These are phyloP conservation scores for Xestia c-nigrum DNA, from an alignment of 2,888 invertebrate species.

Conservation along the genomic window DNA sequence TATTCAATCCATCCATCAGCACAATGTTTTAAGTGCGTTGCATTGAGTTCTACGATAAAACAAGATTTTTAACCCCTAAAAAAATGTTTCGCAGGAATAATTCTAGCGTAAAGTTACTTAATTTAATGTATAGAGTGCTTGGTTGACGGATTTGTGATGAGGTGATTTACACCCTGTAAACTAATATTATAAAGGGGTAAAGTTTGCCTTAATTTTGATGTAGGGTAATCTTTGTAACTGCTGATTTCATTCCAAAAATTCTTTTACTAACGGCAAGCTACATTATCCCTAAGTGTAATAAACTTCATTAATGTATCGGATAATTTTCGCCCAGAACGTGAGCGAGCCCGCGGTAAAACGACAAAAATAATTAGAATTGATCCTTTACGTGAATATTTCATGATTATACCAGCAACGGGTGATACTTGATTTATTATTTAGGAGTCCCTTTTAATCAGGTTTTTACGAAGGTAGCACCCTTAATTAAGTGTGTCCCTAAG, in stretches of 20 bases:
- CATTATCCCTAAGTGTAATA: not conserved
- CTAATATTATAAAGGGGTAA: not conserved
- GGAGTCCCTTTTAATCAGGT: not conserved
- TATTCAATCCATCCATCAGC: too few species aligned
- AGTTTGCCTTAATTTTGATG: not conserved
- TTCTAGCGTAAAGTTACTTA: too few species aligned
- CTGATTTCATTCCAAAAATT: not conserved
- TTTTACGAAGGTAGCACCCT: not conserved
- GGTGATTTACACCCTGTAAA: too few species aligned
- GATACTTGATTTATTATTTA: slow-evolving; percentile 1
- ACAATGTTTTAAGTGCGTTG: too few species aligned
- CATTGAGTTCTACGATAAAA: too few species aligned
- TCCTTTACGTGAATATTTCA: not conserved
- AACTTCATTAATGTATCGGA: not conserved
- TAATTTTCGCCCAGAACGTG: not conserved
- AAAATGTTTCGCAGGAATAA: too few species aligned
- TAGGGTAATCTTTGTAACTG: not conserved
- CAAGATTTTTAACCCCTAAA: too few species aligned
- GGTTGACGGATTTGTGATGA: too few species aligned
- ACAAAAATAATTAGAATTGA: not conserved
- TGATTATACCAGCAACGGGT: not conserved
- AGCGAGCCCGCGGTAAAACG: not conserved
- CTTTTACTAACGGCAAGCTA: not conserved
- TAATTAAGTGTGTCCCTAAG: slow-evolving; percentile 25
- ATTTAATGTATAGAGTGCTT: too few species aligned